Evolutionary conservation across 2,113 vertebrate species (phyloP), one percentile per base, ranked within the genome.

Genomic region (Tyrannus savana): DNA sequence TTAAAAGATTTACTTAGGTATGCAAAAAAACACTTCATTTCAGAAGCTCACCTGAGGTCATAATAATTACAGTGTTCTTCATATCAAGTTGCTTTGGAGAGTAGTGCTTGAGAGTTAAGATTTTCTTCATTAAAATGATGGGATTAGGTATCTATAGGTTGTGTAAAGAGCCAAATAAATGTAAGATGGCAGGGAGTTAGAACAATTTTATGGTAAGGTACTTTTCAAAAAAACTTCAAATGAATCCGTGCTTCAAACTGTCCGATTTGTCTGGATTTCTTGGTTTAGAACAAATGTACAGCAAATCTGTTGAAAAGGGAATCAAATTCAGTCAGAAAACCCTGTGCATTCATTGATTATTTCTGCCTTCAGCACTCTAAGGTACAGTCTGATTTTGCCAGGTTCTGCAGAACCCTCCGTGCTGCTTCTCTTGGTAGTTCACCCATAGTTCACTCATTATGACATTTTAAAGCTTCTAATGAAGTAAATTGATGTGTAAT

Each of bases 1-100:
- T 44, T 18, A 44, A 44, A 44, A 81, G 44, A 89, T 89, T 91
- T 87, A 76, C 50, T 82, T 84, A 75, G 39, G 21, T 91, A 56
- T 94, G 63, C 37, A 88, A 77, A 95, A 95, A 28, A 8, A 21
- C 75, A 52, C 31, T 62, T 87, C 39, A 33, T 92, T 95, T 93
- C 44, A 67, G 56, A 89, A 91, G 22, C 49, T 91, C 62, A 39
- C 31, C 24, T 82, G 50, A 75, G 69, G 69, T n/a, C 64, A 5
- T 68, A 44, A 37, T 87, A 96, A 71, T 94, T 86, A 52, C 31
- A 52, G 2, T 73, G 16, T 47, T 92, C 35, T 89, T 84, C 49
- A 27, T 73, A 88, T 75, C 64, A 79, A 23, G 24, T 66, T 89
- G 25, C 50, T 69, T 59, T 71, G 41, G 28, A 69, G 82, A 87